Percentiles rank a stretch among this genome's conserved stretches.
Conservation (phyloP, 2,797 vertebrate species). For the Cetoscarus ocellatus region DNA sequence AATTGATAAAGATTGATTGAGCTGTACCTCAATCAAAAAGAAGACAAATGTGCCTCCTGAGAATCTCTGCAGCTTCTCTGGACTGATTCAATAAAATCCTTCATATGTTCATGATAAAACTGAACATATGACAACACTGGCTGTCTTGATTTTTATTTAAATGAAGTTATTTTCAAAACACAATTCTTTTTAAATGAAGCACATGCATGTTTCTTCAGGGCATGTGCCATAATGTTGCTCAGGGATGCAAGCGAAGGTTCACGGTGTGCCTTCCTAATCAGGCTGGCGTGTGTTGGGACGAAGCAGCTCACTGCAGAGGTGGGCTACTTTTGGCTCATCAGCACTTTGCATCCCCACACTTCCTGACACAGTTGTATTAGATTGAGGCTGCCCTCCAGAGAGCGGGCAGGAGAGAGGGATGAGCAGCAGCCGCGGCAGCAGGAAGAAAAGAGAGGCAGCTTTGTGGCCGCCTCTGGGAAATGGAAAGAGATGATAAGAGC, state of each 20-base stretch:
- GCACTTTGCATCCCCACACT: conserved; percentile 92
- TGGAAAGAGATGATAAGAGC: conserved; percentile 76
- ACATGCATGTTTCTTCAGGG: conserved; percentile 18
- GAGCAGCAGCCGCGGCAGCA: conserved; percentile 70
- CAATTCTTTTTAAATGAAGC: not conserved
- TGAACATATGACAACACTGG: conserved; percentile 10
- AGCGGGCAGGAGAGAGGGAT: conserved; percentile 75
- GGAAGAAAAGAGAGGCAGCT: conserved; percentile 60
- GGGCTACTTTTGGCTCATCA: conserved; percentile 93
- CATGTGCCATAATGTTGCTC: conserved; percentile 46
- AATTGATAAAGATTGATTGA: too few relatives aligned
- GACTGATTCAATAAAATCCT: conserved; percentile 8
- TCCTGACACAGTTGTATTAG: conserved; percentile 89
- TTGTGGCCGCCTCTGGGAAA: conserved; percentile 81
- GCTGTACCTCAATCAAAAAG: too few relatives aligned
- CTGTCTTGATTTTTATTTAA: not conserved
- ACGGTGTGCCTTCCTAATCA: conserved; percentile 72
- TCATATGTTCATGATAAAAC: not conserved
- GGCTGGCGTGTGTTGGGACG: conserved; percentile 67
- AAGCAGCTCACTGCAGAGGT: conserved; percentile 83
- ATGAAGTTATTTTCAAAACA: not conserved
- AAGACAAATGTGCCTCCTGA: not conserved
- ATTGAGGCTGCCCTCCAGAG: conserved; percentile 82
- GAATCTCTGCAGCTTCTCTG: conserved; percentile 17
- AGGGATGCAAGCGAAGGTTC: conserved; percentile 53